Conservation (phyloP, 2,113 vertebrate species). For the Arvicanthis niloticus region DNA sequence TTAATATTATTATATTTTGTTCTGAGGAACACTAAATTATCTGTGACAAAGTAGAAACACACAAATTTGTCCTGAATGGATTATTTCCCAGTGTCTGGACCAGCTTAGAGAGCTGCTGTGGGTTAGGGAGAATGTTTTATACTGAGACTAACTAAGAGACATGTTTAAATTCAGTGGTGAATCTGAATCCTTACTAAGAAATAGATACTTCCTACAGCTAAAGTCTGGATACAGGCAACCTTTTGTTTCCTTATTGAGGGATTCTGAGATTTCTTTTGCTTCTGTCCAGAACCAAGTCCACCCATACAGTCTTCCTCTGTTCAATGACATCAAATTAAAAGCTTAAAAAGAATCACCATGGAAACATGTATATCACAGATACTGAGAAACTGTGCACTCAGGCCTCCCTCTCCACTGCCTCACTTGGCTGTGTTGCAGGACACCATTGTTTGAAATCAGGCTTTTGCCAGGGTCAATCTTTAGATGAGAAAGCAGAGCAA, state of each 20-base stretch:
- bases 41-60: background rate
- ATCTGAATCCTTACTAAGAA: background rate
- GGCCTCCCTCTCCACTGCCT: background rate
- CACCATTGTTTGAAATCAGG: background rate
- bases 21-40: background rate
- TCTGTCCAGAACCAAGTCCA: background rate
- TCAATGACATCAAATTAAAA: background rate
- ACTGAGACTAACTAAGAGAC: background rate
- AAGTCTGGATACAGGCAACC: background rate
- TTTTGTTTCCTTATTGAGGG: background rate
- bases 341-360: background rate
- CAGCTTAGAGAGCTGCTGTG: background rate
- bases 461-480: background rate
- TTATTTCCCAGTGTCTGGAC: background rate
- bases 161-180: background rate
- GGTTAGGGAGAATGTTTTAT: background rate
- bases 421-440: too few species aligned
- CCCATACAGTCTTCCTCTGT: background rate
- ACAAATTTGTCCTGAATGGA: background rate
- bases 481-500: background rate
- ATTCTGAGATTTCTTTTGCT: background rate
- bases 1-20: background rate
- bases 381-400: background rate
- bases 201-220: background rate
- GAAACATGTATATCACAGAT: background rate